Conservation (phyloP, 2,113 vertebrate species). For the human (Homo sapiens) region DNA sequence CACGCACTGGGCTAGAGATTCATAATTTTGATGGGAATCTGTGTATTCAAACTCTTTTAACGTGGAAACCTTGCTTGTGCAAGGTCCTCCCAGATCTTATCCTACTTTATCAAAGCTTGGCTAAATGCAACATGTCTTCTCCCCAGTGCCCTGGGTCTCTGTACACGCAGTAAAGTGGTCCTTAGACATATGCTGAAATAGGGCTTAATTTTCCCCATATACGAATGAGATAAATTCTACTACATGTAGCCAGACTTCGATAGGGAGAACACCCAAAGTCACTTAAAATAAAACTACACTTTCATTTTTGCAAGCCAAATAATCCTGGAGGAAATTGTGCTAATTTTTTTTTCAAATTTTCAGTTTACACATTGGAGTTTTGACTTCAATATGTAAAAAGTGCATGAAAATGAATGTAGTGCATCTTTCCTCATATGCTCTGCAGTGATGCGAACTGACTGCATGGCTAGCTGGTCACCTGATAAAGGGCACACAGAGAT, state of each 20-base stretch:
- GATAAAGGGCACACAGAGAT: background rate
- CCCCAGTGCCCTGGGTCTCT: background rate
- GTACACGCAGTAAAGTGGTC: fast-evolving
- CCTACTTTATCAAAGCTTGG: background rate
- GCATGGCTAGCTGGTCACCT: too few species aligned
- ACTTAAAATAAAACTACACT: background rate
- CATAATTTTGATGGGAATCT: background rate
- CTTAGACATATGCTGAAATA: background rate
- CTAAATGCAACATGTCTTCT: background rate
- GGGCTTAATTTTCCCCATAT: background rate
- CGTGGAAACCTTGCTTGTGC: background rate
- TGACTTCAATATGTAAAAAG: background rate
- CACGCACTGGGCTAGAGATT: background rate
- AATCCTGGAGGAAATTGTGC: background rate
- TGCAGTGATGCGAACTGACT: background rate
- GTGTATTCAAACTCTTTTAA: background rate
- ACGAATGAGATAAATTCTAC: background rate
- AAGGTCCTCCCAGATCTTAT: background rate
- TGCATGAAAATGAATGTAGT: background rate
- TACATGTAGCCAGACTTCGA: background rate
- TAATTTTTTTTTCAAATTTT: slow-evolving; percentile 6
- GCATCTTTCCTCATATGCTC: background rate
- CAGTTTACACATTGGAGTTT: background rate
- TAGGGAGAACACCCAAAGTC: background rate
- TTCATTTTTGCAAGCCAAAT: background rate